Conservation (phyloP, 2,113 vertebrate genomes). For the Lutjanus erythropterus region DNA sequence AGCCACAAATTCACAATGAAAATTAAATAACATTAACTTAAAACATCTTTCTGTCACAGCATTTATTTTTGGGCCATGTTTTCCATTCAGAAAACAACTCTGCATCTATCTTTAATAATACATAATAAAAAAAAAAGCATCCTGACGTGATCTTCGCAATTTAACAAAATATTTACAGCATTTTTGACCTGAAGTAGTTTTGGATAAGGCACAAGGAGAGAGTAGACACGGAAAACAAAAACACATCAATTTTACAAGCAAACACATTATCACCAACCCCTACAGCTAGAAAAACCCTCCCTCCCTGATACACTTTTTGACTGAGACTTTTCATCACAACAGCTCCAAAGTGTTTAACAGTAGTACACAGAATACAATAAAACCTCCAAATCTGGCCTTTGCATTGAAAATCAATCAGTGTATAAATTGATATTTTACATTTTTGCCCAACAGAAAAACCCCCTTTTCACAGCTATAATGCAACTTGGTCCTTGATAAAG, state of each 20-base stretch:
- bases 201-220: conserved; percentile 96
- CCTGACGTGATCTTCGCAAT: conserved; percentile 77
- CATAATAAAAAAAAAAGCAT: conserved; percentile 72
- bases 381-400: conserved; percentile 76
- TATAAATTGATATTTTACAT: conserved; percentile 78
- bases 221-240: conserved; percentile 70
- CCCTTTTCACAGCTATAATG: conserved; percentile 82
- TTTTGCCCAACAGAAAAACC: conserved; percentile 56
- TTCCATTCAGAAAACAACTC: conserved; percentile 79
- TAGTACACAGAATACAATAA: conserved; percentile 85
- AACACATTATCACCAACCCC: conserved; percentile 76
- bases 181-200: conserved; percentile 90
- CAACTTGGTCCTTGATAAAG: conserved; percentile 82
- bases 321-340: conserved; percentile 77
- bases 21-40: conserved; percentile 88
- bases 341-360: conserved; percentile 86
- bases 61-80: conserved; percentile 85
- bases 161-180: conserved; percentile 86
- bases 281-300: conserved; percentile 82
- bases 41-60: conserved; percentile 88
- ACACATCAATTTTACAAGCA: conserved; percentile 75
- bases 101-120: conserved; percentile 74
- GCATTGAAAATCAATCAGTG: conserved; percentile 78
- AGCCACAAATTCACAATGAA: conserved; percentile 85
- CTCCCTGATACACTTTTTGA: conserved; percentile 85